Conservation (phyloP, 1,140 invertebrate species). For the Drosophila lacertosa region DNA sequence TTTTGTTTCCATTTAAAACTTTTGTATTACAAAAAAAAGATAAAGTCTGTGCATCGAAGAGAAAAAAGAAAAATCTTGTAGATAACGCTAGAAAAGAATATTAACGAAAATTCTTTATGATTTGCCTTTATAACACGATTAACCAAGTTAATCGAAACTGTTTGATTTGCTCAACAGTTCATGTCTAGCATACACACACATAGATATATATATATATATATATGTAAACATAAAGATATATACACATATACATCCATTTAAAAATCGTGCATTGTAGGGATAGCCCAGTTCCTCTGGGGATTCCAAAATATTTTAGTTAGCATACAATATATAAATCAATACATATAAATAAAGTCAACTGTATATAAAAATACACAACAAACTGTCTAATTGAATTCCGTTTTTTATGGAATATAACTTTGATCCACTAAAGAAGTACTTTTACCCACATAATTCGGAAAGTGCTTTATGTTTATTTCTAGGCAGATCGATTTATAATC, state of each 20-base stretch:
- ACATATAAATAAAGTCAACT: constrained; percentile 73
- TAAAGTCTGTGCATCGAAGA: constrained; percentile 56
- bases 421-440: too few relatives aligned
- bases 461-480: background rate
- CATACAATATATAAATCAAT: constrained; percentile 38
- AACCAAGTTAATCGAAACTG: constrained; percentile 77
- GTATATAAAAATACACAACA: constrained; percentile 57
- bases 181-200: constrained; percentile 50
- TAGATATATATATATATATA: constrained; percentile 47
- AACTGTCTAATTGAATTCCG: background rate
- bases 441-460: background rate
- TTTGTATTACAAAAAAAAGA: constrained; percentile 36
- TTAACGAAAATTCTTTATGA: constrained; percentile 59
- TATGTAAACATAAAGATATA: constrained; percentile 42
- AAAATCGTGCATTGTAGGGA: constrained; percentile 41
- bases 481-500: constrained; percentile 64
- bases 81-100: constrained; percentile 17
- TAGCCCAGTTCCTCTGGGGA: background rate
- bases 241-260: constrained; percentile 43
- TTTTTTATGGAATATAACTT: background rate
- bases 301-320: constrained; percentile 30
- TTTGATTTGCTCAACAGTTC: constrained; percentile 77
- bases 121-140: constrained; percentile 74
- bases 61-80: constrained; percentile 4
- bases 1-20: constrained; percentile 52